Percentiles rank a stretch among this genome's conserved stretches.
phyloP scores from a whole-genome alignment of 2,797 vertebrate genomes.

The Chiroxiphia lanceolata region DNA sequence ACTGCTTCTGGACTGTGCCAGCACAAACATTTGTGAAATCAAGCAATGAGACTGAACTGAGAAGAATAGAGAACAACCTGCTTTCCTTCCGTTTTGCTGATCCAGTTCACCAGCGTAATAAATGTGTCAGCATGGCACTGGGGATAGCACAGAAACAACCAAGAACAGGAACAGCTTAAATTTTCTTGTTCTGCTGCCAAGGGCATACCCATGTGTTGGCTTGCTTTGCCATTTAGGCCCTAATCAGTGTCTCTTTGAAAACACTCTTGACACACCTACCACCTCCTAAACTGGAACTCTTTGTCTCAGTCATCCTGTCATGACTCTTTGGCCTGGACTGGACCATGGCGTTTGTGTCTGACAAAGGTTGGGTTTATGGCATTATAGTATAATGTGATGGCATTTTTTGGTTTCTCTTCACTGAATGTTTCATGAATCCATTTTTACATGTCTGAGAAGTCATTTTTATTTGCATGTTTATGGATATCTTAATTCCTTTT shows the following conservation, averaged over 20 bases:
- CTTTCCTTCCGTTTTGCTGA: slow-evolving; percentile 20
- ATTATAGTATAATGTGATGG: neutral
- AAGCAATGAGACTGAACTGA: neutral
- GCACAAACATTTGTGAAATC: neutral
- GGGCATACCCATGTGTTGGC: neutral
- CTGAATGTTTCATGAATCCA: neutral
- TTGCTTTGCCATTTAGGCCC: neutral
- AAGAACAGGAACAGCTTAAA: neutral
- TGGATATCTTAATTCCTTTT: neutral
- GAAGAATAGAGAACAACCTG: neutral
- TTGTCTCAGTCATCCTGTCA: neutral
- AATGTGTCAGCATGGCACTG: neutral
- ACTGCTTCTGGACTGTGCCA: neutral
- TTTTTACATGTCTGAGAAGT: neutral
- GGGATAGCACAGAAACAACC: neutral
- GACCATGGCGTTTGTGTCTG: neutral
- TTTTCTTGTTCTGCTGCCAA: neutral
- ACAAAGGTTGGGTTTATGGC: neutral
- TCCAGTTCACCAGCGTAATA: neutral
- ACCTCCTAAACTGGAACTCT: neutral
- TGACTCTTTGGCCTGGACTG: neutral
- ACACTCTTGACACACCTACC: neutral
- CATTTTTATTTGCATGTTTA: neutral
- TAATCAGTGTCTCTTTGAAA: neutral
- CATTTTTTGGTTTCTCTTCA: neutral